Evolutionary conservation across 2,113 vertebrate species (phyloP).

Genomic region (Dicrurus megarhynchus): DNA sequence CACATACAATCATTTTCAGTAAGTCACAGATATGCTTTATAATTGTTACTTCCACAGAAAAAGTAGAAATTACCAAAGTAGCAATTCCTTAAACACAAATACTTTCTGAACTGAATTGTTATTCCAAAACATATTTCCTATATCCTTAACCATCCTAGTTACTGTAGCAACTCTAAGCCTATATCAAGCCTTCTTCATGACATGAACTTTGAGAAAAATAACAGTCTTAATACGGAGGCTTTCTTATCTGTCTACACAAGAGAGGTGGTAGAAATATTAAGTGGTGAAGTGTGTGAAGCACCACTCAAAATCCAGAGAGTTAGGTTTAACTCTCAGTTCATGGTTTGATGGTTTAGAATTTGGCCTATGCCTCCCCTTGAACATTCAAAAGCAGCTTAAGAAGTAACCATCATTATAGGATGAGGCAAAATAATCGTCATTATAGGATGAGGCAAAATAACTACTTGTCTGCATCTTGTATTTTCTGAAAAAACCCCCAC

Average conservation of each 20-base stretch:
- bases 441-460: neutral
- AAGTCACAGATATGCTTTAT: neutral
- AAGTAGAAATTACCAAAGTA: neutral
- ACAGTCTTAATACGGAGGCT: neutral
- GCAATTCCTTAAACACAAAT: neutral
- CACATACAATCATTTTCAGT: neutral
- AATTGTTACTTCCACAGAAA: neutral
- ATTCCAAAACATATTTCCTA: neutral
- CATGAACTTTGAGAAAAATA: neutral
- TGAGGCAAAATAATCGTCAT: neutral
- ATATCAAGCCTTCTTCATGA: neutral
- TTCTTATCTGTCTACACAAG: neutral
- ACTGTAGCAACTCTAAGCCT: neutral
- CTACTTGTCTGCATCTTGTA: neutral
- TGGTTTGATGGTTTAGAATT: neutral
- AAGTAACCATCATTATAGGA: neutral
- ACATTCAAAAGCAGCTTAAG: neutral
- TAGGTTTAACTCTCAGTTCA: neutral
- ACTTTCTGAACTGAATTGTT: neutral
- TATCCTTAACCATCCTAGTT: neutral
- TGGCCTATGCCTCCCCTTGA: neutral
- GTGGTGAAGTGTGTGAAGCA: neutral
- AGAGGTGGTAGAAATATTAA: neutral
- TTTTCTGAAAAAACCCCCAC: neutral
- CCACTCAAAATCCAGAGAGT: neutral